Conservation (phyloP, 1,140 invertebrate genomes). For the Panulirus ornatus region DNA sequence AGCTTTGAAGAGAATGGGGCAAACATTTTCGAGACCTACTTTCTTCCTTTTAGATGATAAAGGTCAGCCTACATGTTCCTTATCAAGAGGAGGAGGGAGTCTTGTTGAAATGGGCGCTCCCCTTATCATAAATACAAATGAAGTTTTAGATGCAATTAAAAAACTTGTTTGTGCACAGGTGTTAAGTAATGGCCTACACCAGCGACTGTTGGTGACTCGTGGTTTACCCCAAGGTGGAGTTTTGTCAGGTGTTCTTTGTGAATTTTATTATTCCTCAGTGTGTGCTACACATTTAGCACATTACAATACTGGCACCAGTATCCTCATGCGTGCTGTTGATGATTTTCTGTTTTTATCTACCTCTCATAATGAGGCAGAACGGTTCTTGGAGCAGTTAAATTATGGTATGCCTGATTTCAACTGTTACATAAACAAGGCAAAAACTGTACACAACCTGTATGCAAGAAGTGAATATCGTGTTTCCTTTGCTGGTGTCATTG, state of each 20-base stretch:
- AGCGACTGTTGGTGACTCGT: not conserved
- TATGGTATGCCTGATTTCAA: not conserved
- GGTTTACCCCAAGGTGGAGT: not conserved
- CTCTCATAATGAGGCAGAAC: not conserved
- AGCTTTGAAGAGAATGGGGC: not conserved
- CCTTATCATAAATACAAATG: not conserved
- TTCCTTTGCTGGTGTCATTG: not conserved
- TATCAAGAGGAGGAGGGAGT: not conserved
- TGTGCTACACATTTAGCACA: not conserved
- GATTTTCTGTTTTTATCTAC: not conserved
- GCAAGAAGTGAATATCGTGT: not conserved
- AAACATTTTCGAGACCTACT: not conserved
- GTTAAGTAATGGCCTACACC: not conserved
- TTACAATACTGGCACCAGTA: not conserved
- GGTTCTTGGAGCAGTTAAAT: not conserved
- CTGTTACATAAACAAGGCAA: not conserved
- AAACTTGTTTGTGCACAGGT: not conserved
- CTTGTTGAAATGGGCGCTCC: not conserved
- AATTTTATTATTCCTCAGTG: not conserved
- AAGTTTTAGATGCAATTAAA: not conserved
- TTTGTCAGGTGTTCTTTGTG: not conserved
- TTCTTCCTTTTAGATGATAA: not conserved
- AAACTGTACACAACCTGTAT: not conserved
- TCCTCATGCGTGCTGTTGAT: not conserved
- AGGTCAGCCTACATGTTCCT: not conserved